Base-by-base conservation (phyloP, 2,113 vertebrate genomes). In the Malurus alboscapulatus region DNA sequence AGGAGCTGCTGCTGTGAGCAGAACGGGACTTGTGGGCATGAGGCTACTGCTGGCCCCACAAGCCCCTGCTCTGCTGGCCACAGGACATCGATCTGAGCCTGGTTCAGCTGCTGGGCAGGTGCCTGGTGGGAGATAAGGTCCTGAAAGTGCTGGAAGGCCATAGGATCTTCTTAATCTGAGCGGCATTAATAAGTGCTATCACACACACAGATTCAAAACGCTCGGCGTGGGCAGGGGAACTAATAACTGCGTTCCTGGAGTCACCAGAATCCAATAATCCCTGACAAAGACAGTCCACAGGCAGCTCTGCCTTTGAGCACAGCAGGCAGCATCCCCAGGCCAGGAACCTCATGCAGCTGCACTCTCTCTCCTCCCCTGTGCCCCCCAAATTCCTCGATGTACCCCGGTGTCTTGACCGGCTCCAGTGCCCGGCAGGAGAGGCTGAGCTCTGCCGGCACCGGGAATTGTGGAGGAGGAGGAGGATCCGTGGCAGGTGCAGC, bases 391-490 rank as follows among this genome's bases (percentile, higher is more conserved):
- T 58, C 62, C 42, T 11, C 9, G 2, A 3, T 40, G 22, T n/a
- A 14, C 93, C 10, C 27, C 0, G 32, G n/a, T 27, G 75, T 72
- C 68, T 76, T 11, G 6, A 84, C 19, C 57, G 19, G 14, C 58
- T 66, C 47, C 19, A 7, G 78, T 54, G 17, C 58, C 42, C 16
- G 48, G 72, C 90, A 84, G 93, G 92, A 47, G 59, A 57, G 30
- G 74, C 62, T 8, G 59, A 29, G 76, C 67, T 69, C 38, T 40
- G 40, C 73, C 1, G 8, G 26, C 66, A 3, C 67, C 4, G 32
- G 89, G n/a, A 92, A 91, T 42, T 26, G 79, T 45, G 87, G 94
- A 94, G 89, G 93, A 92, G 87, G 94, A 94, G 89, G 93, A 92
- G 86, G 86, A 84, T 63, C 84, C 7, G 85, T 40, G 62, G 68